phyloP scores from a whole-genome alignment of 2,888 invertebrate genomes.

The Volucella bombylans region DNA sequence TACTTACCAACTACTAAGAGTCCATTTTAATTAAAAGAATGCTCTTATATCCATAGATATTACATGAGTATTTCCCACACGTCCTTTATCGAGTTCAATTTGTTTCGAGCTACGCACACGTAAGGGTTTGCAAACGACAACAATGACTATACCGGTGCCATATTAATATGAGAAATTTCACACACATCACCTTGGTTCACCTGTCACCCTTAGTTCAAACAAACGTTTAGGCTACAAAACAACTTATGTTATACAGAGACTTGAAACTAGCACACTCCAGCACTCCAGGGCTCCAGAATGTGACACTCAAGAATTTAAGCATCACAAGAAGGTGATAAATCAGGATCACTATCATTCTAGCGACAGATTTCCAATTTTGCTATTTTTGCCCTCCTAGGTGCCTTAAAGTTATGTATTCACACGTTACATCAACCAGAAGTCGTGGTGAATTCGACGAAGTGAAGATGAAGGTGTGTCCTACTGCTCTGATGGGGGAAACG shows the following conservation, averaged over 20 bases:
- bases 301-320: constrained; percentile 68
- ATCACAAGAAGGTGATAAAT: constrained; percentile 72
- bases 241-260: not conserved
- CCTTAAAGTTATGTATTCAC: constrained; percentile 68
- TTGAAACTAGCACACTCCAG: constrained; percentile 19
- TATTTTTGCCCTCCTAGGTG: constrained; percentile 55
- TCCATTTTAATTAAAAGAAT: constrained; percentile 59
- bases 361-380: constrained; percentile 73
- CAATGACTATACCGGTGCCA: too few species aligned
- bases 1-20: constrained; percentile 28
- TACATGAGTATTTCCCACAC: constrained; percentile 56
- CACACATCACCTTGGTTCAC: constrained; percentile 13
- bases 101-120: constrained; percentile 54
- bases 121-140: constrained; percentile 5
- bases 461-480: constrained; percentile 26
- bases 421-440: constrained; percentile 50
- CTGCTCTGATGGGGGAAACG: constrained; percentile 7
- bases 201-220: constrained; percentile 34
- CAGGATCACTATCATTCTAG: constrained; percentile 71
- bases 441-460: too few species aligned
- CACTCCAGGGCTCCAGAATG: constrained; percentile 21
- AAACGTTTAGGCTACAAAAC: constrained; percentile 4
- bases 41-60: constrained; percentile 1
- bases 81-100: constrained; percentile 38
- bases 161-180: constrained; percentile 12